Percentiles rank a stretch among this genome's conserved stretches.
Evolutionary conservation across 2,888 invertebrate genomes (phyloP).

Genomic region (Uropetala carovei): DNA sequence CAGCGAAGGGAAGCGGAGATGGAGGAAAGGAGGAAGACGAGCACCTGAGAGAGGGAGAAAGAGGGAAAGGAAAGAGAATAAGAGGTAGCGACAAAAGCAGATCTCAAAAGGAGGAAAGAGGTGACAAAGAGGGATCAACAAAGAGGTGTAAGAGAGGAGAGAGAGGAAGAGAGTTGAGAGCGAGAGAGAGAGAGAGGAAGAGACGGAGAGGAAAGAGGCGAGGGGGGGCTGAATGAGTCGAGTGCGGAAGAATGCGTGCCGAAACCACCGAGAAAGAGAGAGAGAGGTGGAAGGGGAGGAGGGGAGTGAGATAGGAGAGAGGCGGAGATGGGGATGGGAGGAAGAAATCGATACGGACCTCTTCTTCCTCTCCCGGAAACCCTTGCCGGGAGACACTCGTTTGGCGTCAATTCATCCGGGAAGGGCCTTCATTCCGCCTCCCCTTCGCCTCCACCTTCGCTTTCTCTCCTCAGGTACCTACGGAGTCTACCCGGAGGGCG

Average conservation of each 20-base stretch:
- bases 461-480: background rate
- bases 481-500: too few relatives aligned
- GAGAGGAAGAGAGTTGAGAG: background rate
- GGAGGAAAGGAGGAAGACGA: slow-evolving; percentile 44
- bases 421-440: background rate
- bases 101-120: slow-evolving; percentile 68
- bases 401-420: background rate
- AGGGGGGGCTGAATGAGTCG: background rate
- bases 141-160: slow-evolving; percentile 72
- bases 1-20: slow-evolving; percentile 36
- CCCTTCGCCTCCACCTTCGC: background rate
- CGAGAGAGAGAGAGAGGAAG: background rate
- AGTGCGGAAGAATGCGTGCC: slow-evolving; percentile 52
- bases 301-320: background rate
- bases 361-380: slow-evolving; percentile 8
- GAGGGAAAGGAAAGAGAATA: slow-evolving; percentile 63
- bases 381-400: background rate
- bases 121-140: slow-evolving; percentile 71
- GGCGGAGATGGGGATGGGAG: background rate
- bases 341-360: slow-evolving; percentile 34
- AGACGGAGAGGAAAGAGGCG: background rate
- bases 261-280: slow-evolving; percentile 47
- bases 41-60: slow-evolving; percentile 66
- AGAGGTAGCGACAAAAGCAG: slow-evolving; percentile 41
- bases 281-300: slow-evolving; percentile 2